Evolutionary conservation across 2,888 invertebrate species (phyloP).

Genomic region (Prenolepis imparis): DNA sequence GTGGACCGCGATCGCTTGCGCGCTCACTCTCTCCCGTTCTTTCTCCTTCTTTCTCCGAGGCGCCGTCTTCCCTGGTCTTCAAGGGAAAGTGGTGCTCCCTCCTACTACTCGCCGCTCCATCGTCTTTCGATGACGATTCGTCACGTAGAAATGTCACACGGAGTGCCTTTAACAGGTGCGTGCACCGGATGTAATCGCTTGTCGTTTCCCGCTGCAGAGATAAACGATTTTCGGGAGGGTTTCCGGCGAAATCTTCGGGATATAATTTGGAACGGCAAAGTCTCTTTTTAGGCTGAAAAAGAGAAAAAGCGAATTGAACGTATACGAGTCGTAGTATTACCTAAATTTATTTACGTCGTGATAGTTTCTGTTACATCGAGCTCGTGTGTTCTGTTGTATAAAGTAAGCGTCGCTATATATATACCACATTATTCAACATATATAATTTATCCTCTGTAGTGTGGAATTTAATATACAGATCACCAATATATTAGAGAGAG

Average conservation of each 20-base stretch:
- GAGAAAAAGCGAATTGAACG: constrained; percentile 13
- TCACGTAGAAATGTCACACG: constrained; percentile 60
- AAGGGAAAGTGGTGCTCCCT: constrained; percentile 85
- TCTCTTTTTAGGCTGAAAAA: neutral
- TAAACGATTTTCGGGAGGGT: neutral
- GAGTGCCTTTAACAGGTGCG: neutral
- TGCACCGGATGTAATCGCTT: neutral
- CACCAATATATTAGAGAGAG: constrained; percentile 50
- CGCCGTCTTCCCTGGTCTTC: constrained; percentile 79
- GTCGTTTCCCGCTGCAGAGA: neutral
- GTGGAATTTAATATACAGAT: constrained; percentile 68
- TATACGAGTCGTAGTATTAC: constrained; percentile 36
- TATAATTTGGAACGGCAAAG: neutral
- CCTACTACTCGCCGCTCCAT: constrained; percentile 68
- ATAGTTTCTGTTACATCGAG: constrained; percentile 64
- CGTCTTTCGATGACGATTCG: constrained; percentile 73
- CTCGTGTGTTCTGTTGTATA: constrained; percentile 58
- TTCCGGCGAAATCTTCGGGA: neutral
- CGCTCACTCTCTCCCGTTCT: constrained; percentile 72
- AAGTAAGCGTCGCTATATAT: constrained; percentile 31
- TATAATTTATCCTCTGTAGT: constrained; percentile 56
- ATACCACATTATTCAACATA: constrained; percentile 47
- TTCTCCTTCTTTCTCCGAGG: constrained; percentile 76
- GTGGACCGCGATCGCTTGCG: constrained; percentile 41
- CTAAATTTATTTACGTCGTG: constrained; percentile 71